Evolutionary conservation across 53 echinoderm and acorn worm genomes (phyloP), one percentile per base, ranked within the genome.

Genomic region (Astropecten irregularis): DNA sequence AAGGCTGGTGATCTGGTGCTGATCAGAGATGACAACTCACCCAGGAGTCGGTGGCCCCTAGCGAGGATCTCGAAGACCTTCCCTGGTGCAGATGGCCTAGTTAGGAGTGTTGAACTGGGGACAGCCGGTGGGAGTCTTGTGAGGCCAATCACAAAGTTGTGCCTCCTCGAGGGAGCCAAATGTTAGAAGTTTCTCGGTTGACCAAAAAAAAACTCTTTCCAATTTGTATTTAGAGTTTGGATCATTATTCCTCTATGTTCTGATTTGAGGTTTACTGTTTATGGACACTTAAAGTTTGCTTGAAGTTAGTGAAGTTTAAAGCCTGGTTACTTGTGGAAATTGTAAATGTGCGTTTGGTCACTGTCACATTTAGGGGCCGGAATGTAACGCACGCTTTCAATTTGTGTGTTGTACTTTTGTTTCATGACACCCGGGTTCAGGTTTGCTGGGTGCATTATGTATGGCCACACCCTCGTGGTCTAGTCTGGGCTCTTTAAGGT

Each of bases 101-200:
- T 84, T 10, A 53, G 84, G 22, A 69, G 74, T 40, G 89, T 40
- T 1, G 77, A 66, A 27, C 69, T 89, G 21, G 77, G 76, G 34
- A 81, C 87, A n/a, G 76, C 47, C 21, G 64, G 39, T 69, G 31
- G 68, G 16, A 29, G 26, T 19, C 31, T 84, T 29, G 69, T 73
- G 20, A 73, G 89, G 57, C 84, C 91, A 50, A 76, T 87, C 28
- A 46, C 56, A 13, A 91, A 87, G 56, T 34, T 83, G 0, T 73
- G 60, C 28, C 71, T 87, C 18, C 37, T 91, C 0, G 40, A 44
- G 38, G 70, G 51, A n/a, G 51, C 15, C 20, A 9, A 51, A 14
- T 18, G 15, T 20, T 51, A 51, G 51, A 16, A 51, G 51, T 14
- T n/a, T 51, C 51, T 16, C 11, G n/a, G n/a, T n/a, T 20, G 37